phyloP scores from a whole-genome alignment of 2,113 vertebrate genomes.

The Ammodytes marinus region DNA sequence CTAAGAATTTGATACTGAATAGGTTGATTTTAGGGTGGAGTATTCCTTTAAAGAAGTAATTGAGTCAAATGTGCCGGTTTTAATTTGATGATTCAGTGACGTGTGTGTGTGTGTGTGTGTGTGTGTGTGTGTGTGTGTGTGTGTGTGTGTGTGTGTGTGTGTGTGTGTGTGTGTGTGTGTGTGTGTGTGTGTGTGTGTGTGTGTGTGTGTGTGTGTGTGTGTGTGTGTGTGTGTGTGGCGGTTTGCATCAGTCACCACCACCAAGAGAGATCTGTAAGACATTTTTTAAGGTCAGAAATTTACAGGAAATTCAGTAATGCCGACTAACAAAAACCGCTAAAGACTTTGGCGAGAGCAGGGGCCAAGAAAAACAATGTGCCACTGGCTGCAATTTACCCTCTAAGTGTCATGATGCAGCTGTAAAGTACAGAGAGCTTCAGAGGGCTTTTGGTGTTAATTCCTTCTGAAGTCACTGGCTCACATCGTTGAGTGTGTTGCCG shows the following conservation, averaged over 20 bases:
- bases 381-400: constrained; percentile 26
- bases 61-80: neutral
- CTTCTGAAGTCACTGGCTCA: constrained; percentile 72
- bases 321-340: constrained; percentile 59
- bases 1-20: neutral
- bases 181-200: no score
- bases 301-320: constrained; percentile 50
- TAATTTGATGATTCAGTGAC: constrained; percentile 16
- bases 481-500: constrained; percentile 40
- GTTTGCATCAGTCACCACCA: constrained; percentile 9
- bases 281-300: constrained; percentile 53
- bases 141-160: neutral
- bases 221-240: neutral
- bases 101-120: no score
- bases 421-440: constrained; percentile 32
- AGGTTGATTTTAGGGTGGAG: neutral
- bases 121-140: neutral
- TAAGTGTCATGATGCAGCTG: constrained; percentile 69
- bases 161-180: neutral
- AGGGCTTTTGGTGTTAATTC: constrained; percentile 59
- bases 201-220: no score
- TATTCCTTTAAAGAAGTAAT: constrained; percentile 14
- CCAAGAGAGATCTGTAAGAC: constrained; percentile 24
- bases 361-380: constrained; percentile 61
- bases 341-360: constrained; percentile 17